These are phyloP conservation scores for Anoplolepis gracilipes DNA, from an alignment of 1,140 invertebrate species.

Conservation along the genomic window DNA sequence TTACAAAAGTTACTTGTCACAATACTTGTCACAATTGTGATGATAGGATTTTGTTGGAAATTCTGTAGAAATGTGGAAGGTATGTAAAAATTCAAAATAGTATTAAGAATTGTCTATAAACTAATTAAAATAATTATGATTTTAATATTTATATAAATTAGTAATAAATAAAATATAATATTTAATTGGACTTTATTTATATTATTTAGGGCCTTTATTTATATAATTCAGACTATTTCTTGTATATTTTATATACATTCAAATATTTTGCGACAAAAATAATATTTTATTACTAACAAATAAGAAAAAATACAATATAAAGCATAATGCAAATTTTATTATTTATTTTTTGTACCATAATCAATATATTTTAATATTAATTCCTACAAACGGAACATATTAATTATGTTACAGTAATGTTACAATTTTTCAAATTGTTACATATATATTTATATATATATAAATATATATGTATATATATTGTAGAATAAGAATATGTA, in stretches of 20 bases:
- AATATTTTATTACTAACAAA: too few relatives aligned
- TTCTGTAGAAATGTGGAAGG: neutral
- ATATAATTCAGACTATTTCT: neutral
- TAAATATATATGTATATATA: too few relatives aligned
- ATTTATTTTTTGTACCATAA: too few relatives aligned
- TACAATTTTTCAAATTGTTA: too few relatives aligned
- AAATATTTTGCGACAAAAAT: neutral
- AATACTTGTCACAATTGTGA: neutral
- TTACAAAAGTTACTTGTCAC: constrained; percentile 17
- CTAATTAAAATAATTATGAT: neutral
- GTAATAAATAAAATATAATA: neutral
- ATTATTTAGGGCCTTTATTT: neutral
- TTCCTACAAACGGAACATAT: too few relatives aligned
- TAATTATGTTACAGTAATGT: too few relatives aligned
- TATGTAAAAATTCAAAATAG: constrained; percentile 35
- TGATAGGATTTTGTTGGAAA: neutral
- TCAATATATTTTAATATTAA: too few relatives aligned
- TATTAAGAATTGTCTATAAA: neutral
- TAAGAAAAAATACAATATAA: too few relatives aligned
- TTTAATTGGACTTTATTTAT: neutral
- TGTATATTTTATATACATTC: neutral
- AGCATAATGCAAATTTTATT: too few relatives aligned
- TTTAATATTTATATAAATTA: neutral
- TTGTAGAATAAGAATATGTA: too few relatives aligned
- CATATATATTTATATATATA: too few relatives aligned